Percentiles rank a stretch among this genome's conserved stretches.
These are phyloP conservation scores for Pterostichus madidus DNA, from an alignment of 2,888 invertebrate species.

Conservation along the genomic window DNA sequence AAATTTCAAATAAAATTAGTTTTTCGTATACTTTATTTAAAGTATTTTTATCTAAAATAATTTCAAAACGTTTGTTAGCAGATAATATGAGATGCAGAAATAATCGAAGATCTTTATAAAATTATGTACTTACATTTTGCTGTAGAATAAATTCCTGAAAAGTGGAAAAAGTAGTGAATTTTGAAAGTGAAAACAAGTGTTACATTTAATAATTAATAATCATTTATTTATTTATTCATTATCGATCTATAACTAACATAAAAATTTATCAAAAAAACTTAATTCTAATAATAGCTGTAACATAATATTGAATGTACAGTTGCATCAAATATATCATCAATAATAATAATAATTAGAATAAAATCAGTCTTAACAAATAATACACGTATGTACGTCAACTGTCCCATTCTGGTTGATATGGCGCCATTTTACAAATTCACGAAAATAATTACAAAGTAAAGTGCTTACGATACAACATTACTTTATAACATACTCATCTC, in stretches of 20 bases:
- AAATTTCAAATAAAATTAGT: too few relatives aligned
- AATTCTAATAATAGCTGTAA: constrained; percentile 68
- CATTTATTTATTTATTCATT: constrained; percentile 73
- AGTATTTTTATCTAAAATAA: too few relatives aligned
- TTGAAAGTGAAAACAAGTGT: constrained; percentile 60
- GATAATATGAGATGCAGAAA: too few relatives aligned
- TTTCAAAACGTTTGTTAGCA: too few relatives aligned
- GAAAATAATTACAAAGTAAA: constrained; percentile 70
- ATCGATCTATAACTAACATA: constrained; percentile 70
- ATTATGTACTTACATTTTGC: constrained; percentile 1
- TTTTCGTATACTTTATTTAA: too few relatives aligned
- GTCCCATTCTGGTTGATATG: constrained; percentile 64
- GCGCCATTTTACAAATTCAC: constrained; percentile 68
- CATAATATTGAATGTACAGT: constrained; percentile 68
- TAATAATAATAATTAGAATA: constrained; percentile 70
- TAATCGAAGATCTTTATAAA: too few relatives aligned
- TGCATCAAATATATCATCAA: constrained; percentile 68
- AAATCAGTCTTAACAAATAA: constrained; percentile 76
- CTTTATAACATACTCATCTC: constrained; percentile 59
- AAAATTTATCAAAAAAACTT: constrained; percentile 70
- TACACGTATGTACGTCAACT: constrained; percentile 70
- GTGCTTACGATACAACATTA: constrained; percentile 65
- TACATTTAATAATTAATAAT: constrained; percentile 74
- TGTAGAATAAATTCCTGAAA: background rate
- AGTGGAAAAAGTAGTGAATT: background rate